Evolutionary conservation across 92 coral and sea anemone species (phyloP).

Genomic region (Epizoanthus scotinus): DNA sequence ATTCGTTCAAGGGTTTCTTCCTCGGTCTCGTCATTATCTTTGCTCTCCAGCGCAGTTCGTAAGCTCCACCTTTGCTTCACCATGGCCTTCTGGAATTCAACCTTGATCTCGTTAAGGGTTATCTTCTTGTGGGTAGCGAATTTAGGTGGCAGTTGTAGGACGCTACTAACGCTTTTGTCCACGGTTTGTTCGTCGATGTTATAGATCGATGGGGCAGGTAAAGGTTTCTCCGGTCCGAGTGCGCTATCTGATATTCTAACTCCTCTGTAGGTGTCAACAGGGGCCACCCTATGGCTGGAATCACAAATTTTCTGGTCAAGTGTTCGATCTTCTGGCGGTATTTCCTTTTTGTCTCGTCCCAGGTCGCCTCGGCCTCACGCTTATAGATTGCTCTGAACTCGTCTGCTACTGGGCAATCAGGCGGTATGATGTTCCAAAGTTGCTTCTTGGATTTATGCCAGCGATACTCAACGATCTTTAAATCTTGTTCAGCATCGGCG

Average conservation of each 20-base stretch:
- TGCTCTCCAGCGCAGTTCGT: neutral
- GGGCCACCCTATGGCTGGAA: too few relatives aligned
- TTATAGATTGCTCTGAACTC: neutral
- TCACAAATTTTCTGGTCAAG: slow-evolving; percentile 14
- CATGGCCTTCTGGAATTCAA: neutral
- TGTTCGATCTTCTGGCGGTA: slow-evolving; percentile 4
- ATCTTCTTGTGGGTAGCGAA: too few relatives aligned
- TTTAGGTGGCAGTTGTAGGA: too few relatives aligned
- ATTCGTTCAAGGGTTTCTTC: neutral
- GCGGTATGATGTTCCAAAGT: slow-evolving; percentile 17
- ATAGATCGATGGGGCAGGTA: too few relatives aligned
- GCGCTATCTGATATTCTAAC: neutral
- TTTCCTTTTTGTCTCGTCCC: neutral
- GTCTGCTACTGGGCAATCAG: slow-evolving; percentile 6
- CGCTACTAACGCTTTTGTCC: too few relatives aligned
- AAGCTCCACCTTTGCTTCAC: neutral
- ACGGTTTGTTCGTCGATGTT: too few relatives aligned
- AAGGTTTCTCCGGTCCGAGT: too few relatives aligned
- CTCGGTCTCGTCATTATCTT: neutral
- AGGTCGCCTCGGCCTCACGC: slow-evolving; percentile 18
- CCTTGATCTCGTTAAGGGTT: too few relatives aligned
- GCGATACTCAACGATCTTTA: too few relatives aligned
- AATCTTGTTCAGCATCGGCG: neutral
- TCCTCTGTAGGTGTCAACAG: neutral
- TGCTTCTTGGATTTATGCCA: neutral